Evolutionary conservation across 1,140 invertebrate species (phyloP), one percentile per base, ranked within the genome.

Genomic region (Heliconius himera): DNA sequence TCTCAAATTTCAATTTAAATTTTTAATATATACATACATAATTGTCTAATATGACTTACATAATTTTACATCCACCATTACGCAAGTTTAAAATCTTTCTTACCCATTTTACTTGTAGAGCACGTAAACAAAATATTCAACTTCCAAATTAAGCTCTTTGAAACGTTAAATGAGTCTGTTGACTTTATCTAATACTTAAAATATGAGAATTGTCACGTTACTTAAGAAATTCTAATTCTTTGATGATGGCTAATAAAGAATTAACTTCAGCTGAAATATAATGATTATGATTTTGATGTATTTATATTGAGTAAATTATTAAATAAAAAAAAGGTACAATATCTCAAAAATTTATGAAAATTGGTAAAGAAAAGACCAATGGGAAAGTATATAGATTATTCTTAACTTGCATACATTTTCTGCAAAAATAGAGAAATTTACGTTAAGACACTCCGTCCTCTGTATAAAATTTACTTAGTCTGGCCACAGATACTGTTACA

Each of bases 171-270:
- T 16, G 60, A 66, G 9, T 29, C 2, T 29, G 60, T 66, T 66
- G 22, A 66, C 60, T 66, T 51, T 66, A 66, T 3, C 26, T 66
- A 66, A 66, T 66, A 29, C 22, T 26, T 29, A 1, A 66, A 26
- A 66, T 29, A 66, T 66, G 11, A 66, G 11, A 66, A 66, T 26
- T 66, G 60, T 60, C 54, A 60, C 54, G 54, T 60, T 60, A 66
- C 60, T 66, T 13, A 1, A 29, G 60, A 29, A 11, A 29, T 18
- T 66, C 11, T 29, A 0, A 54, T 54, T 20, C 41, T 46, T 46
- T 60, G 20, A 22, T 2, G 54, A 20, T 56, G 54, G 9, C n/a
- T 66, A 66, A 66, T 66, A 66, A 66, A 66, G 8, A 26, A 1
- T 16, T 29, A 11, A 5, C 9, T 66, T 66, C 26, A 9, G 11